phyloP scores from a whole-genome alignment of 2,888 invertebrate species.

The Petrophora chlorosata region DNA sequence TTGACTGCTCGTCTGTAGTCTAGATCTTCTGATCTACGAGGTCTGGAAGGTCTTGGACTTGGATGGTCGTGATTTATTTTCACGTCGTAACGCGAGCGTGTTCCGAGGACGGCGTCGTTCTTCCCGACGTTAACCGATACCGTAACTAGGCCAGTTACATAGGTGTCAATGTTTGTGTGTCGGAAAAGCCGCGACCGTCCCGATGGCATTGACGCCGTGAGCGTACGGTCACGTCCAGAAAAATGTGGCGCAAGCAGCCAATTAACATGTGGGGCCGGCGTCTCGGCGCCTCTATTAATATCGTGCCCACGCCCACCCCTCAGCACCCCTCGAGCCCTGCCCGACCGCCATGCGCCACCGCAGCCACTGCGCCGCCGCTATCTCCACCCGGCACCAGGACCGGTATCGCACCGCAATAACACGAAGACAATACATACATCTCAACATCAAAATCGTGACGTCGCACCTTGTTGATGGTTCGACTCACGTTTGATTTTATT shows the following conservation, averaged over 20 bases:
- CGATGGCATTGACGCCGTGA: slow-evolving; percentile 71
- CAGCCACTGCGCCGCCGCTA: slow-evolving; percentile 54
- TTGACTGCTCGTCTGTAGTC: too few relatives aligned
- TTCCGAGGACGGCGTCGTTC: slow-evolving; percentile 38
- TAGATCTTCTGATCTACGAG: background rate
- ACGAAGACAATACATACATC: slow-evolving; percentile 58
- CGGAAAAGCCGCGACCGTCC: slow-evolving; percentile 59
- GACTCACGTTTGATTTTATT: slow-evolving; percentile 50
- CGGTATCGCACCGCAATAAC: slow-evolving; percentile 47
- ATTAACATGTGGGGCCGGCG: slow-evolving; percentile 78
- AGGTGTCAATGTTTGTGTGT: slow-evolving; percentile 80
- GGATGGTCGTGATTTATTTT: slow-evolving; percentile 52
- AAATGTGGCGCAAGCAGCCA: slow-evolving; percentile 78
- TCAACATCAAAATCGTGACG: slow-evolving; percentile 55
- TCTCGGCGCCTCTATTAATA: slow-evolving; percentile 80
- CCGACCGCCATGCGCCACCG: slow-evolving; percentile 43
- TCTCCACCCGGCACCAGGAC: slow-evolving; percentile 56
- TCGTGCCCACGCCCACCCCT: slow-evolving; percentile 48
- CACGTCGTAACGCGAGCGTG: slow-evolving; percentile 38
- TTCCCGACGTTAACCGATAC: slow-evolving; percentile 58
- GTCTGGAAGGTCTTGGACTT: slow-evolving; percentile 41
- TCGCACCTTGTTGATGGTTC: slow-evolving; percentile 49
- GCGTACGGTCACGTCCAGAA: slow-evolving; percentile 72
- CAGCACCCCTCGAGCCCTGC: slow-evolving; percentile 42
- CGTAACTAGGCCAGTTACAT: slow-evolving; percentile 69